Evolutionary conservation across 2,888 invertebrate species (phyloP).

Genomic region (Bellardia bayeri): DNA sequence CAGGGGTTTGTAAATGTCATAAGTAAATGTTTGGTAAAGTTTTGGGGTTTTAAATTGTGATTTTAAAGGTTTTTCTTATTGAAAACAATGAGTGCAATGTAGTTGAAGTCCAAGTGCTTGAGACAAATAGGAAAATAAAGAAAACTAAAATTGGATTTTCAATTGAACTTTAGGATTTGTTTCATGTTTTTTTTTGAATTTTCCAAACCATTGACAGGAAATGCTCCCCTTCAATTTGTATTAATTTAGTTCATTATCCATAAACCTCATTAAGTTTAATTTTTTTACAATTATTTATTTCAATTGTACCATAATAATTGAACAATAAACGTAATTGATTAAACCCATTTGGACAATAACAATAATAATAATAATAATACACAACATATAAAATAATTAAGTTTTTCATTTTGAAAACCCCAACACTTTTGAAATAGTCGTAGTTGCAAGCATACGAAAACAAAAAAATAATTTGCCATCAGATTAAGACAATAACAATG

Average conservation of each 20-base stretch:
- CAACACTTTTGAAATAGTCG: slow-evolving; percentile 14
- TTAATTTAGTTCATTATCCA: not conserved
- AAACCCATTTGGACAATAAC: slow-evolving; percentile 50
- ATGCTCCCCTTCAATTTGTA: too few species aligned
- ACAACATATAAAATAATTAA: slow-evolving; percentile 57
- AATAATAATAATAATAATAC: slow-evolving; percentile 24
- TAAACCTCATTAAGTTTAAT: not conserved
- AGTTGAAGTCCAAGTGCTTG: not conserved
- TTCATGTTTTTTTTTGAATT: too few species aligned
- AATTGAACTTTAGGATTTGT: too few species aligned
- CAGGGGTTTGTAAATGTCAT: not conserved
- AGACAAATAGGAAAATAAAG: not conserved
- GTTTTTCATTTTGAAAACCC: not conserved
- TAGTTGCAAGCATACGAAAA: not conserved
- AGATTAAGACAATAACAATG: slow-evolving; percentile 50
- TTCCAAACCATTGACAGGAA: too few species aligned
- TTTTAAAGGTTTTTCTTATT: too few species aligned
- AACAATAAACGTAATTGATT: slow-evolving; percentile 43
- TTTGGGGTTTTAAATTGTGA: not conserved
- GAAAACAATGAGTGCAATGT: not conserved
- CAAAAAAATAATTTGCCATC: slow-evolving; percentile 26
- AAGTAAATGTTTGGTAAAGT: not conserved
- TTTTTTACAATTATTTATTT: slow-evolving; percentile 23
- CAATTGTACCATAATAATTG: slow-evolving; percentile 19
- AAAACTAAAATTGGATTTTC: too few species aligned